A percentile compares a stretch with the other conserved stretches of the same genome.
Conservation (phyloP, 2,888 invertebrate genomes). For the Tenodera sinensis region DNA sequence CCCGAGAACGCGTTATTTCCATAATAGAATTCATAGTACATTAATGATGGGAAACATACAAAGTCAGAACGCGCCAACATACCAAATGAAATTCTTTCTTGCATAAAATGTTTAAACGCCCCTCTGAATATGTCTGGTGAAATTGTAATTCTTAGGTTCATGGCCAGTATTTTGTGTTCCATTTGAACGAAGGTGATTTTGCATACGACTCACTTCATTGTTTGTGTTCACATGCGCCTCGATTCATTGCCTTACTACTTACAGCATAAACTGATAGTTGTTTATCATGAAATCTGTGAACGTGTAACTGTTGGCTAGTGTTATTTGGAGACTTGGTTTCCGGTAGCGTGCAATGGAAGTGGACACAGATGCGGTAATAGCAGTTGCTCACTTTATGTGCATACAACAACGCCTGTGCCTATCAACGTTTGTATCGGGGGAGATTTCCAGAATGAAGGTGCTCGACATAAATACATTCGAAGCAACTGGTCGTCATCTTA, state of each 20-base stretch:
- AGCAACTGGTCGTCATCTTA: neutral
- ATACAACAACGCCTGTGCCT: neutral
- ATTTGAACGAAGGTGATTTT: neutral
- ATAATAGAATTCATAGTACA: too few species aligned
- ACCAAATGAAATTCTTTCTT: too few species aligned
- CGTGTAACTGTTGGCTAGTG: neutral
- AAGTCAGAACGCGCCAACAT: too few species aligned
- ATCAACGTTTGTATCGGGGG: neutral
- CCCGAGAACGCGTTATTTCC: too few species aligned
- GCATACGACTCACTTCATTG: too few species aligned
- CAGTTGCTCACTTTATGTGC: neutral
- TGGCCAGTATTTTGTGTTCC: too few species aligned
- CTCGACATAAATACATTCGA: neutral
- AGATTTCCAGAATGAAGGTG: neutral
- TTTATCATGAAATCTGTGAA: neutral
- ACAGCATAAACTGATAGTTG: neutral
- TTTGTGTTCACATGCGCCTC: neutral
- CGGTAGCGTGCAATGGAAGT: neutral
- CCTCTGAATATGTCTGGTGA: too few species aligned
- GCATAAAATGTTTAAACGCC: too few species aligned
- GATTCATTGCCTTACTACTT: neutral
- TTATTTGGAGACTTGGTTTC: neutral
- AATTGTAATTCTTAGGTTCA: too few species aligned
- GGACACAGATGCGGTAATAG: too few species aligned
- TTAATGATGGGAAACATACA: too few species aligned